A percentile compares a stretch with the other conserved stretches of the same genome.
phyloP scores from a whole-genome alignment of 2,888 invertebrate genomes.

The Mactromeris polynyma region DNA sequence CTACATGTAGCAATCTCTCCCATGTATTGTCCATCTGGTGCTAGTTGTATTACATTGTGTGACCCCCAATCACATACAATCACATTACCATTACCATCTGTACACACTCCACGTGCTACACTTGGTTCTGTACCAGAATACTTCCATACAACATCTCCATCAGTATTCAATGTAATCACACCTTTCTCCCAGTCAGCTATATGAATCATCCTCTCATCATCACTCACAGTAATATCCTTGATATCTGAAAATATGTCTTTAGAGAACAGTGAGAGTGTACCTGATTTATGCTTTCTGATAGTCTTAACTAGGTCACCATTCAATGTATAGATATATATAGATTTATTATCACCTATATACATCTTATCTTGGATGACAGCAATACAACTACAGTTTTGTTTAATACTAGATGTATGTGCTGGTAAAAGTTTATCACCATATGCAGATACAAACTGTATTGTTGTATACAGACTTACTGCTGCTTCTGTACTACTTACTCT shows the following conservation, averaged over 20 bases:
- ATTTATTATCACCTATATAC: neutral
- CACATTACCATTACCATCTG: slow-evolving; percentile 11
- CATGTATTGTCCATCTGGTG: neutral
- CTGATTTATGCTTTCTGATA: neutral
- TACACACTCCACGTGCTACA: neutral
- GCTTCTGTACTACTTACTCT: neutral
- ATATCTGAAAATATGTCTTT: neutral
- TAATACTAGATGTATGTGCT: neutral
- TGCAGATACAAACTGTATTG: neutral
- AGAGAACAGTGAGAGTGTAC: neutral
- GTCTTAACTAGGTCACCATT: neutral
- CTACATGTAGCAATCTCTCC: neutral
- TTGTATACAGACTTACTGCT: neutral
- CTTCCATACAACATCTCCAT: neutral
- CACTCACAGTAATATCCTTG: neutral
- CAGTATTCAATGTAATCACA: slow-evolving; percentile 15
- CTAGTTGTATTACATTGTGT: neutral
- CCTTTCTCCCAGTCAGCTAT: neutral
- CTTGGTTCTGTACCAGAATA: neutral
- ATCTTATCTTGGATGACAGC: neutral
- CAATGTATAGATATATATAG: neutral
- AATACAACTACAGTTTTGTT: neutral
- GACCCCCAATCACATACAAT: neutral
- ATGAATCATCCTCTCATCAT: slow-evolving; percentile 9
- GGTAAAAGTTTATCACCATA: neutral